Conservation (phyloP, 2,888 invertebrate genomes). For the Aphidoletes aphidimyza region DNA sequence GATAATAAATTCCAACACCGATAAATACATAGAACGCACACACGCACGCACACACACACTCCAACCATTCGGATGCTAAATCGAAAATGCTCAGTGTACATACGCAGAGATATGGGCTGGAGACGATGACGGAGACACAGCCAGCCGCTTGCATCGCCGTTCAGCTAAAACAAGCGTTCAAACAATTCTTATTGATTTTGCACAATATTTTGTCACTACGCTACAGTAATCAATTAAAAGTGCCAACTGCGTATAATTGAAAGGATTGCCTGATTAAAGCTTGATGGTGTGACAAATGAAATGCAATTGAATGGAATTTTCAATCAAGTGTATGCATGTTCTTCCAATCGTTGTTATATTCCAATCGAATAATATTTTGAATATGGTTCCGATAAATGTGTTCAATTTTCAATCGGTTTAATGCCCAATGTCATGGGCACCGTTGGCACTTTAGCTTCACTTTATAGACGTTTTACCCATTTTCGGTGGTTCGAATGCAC, state of each 20-base stretch:
- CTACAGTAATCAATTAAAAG: conserved; percentile 48
- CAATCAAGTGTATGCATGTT: conserved; percentile 25
- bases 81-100: too few relatives aligned
- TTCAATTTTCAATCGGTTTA: conserved; percentile 18
- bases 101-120: too few relatives aligned
- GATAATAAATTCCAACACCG: not conserved
- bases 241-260: conserved; percentile 43
- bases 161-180: too few relatives aligned
- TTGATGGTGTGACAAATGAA: conserved; percentile 41
- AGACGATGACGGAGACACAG: too few relatives aligned
- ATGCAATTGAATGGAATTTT: conserved; percentile 53
- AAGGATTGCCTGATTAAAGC: conserved; percentile 25
- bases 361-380: conserved; percentile 32
- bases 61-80: too few relatives aligned
- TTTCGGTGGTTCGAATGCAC: not conserved
- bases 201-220: conserved; percentile 43
- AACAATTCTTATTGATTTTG: conserved; percentile 27
- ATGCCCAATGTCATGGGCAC: not conserved
- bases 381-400: conserved; percentile 7
- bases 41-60: not conserved
- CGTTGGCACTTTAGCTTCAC: too few relatives aligned
- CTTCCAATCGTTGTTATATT: too few relatives aligned
- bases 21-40: not conserved
- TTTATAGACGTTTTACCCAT: too few relatives aligned
- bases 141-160: too few relatives aligned